These are phyloP conservation scores for Pterocles orientalis DNA, from an alignment of 2,113 vertebrate genomes.

Conservation along the genomic window DNA sequence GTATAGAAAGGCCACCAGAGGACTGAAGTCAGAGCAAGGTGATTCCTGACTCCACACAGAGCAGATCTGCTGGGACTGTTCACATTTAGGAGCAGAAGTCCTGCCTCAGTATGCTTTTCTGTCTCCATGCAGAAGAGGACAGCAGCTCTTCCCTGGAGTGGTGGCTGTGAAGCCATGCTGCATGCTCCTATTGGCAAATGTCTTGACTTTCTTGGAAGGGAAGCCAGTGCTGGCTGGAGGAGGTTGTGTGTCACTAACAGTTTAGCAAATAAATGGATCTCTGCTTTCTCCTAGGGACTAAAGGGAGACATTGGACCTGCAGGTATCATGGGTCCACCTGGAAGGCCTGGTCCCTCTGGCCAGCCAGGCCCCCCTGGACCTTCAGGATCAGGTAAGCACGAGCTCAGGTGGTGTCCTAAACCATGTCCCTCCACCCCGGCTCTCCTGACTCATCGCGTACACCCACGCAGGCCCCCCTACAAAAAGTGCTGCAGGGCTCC, in stretches of 20 bases:
- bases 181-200: background rate
- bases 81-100: background rate
- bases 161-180: background rate
- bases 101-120: background rate
- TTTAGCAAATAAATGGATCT: background rate
- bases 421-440: background rate
- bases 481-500: background rate
- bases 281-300: slow-evolving; percentile 79
- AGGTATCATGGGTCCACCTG: slow-evolving; percentile 88
- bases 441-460: background rate
- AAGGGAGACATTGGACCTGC: slow-evolving; percentile 86
- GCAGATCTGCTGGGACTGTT: background rate
- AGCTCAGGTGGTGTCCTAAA: background rate
- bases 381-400: slow-evolving; percentile 84
- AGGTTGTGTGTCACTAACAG: background rate
- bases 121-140: fast-evolving
- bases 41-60: background rate
- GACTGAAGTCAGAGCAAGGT: background rate
- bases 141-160: background rate
- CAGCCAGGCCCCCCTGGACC: slow-evolving; percentile 88
- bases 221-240: background rate
- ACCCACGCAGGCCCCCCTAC: background rate
- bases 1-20: background rate
- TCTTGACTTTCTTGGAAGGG: background rate
- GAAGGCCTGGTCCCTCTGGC: slow-evolving; percentile 87